Evolutionary conservation across 2,797 vertebrate genomes (phyloP).

Genomic region (Pagetopsis macropterus): DNA sequence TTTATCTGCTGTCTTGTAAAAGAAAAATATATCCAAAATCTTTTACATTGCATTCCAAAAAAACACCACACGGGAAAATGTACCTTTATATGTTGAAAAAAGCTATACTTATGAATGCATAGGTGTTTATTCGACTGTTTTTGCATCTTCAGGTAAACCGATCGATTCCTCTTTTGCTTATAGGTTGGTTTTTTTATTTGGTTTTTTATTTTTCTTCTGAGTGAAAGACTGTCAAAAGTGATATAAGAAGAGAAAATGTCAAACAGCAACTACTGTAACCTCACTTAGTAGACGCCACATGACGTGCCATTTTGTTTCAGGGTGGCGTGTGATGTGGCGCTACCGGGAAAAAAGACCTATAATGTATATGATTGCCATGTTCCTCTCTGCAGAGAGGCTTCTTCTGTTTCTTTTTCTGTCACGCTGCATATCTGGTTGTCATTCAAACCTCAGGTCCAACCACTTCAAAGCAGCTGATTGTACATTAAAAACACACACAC

Average conservation of each 20-base stretch:
- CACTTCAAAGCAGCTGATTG: constrained; percentile 85
- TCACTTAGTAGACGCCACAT: constrained; percentile 70
- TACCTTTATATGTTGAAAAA: constrained; percentile 70
- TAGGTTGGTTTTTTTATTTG: constrained; percentile 43
- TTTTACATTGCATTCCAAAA: constrained; percentile 74
- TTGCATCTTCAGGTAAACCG: constrained; percentile 69
- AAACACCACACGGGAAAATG: constrained; percentile 60
- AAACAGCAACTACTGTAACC: constrained; percentile 79
- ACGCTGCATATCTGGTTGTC: constrained; percentile 81
- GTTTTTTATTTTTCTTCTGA: constrained; percentile 48
- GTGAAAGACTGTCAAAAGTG: constrained; percentile 69
- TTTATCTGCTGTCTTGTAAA: constrained; percentile 70
- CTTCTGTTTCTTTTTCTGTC: constrained; percentile 55
- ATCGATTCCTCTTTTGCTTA: constrained; percentile 50
- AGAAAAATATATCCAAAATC: constrained; percentile 50
- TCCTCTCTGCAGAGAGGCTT: constrained; percentile 61
- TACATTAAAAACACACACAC: constrained; percentile 65
- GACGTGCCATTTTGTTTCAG: constrained; percentile 51
- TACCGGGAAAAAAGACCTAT: constrained; percentile 56
- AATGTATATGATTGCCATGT: constrained; percentile 64
- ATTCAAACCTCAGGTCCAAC: constrained; percentile 85
- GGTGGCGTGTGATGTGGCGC: constrained; percentile 44
- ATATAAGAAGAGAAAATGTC: constrained; percentile 54
- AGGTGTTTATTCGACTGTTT: constrained; percentile 77
- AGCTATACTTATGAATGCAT: constrained; percentile 69